These are phyloP conservation scores for Ganaspis sp. DNA, from an alignment of 1,140 invertebrate species.

Conservation along the genomic window DNA sequence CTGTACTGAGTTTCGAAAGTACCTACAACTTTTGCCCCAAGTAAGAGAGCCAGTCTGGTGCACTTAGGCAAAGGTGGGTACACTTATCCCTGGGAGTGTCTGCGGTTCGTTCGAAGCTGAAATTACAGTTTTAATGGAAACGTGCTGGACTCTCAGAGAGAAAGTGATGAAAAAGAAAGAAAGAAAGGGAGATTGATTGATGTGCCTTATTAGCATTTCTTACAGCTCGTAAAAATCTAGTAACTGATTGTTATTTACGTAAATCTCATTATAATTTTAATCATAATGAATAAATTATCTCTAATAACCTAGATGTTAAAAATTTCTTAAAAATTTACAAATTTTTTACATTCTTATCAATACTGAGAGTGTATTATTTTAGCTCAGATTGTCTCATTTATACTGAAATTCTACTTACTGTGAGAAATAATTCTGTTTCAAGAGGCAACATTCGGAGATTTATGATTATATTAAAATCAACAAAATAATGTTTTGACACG, in stretches of 20 bases:
- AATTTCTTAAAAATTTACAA: no score
- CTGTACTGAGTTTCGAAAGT: constrained; percentile 40
- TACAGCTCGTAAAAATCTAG: background rate
- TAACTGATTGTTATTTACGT: background rate
- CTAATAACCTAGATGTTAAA: background rate
- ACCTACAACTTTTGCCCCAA: constrained; percentile 41
- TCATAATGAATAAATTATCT: background rate
- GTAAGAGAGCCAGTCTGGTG: constrained; percentile 33
- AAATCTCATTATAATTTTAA: background rate
- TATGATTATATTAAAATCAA: no score
- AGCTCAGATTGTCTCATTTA: no score
- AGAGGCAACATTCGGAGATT: no score
- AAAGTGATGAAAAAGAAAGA: background rate
- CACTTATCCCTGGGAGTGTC: constrained; percentile 30
- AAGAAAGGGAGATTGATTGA: background rate
- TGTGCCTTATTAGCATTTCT: background rate
- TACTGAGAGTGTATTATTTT: no score
- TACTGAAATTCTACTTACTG: no score
- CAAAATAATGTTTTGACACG: background rate
- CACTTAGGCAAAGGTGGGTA: constrained; percentile 34
- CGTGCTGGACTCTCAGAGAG: background rate
- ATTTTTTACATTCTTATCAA: no score
- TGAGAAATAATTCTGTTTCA: no score
- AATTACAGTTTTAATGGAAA: constrained; percentile 30
- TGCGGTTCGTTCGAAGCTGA: constrained; percentile 13